phyloP scores from a whole-genome alignment of 1,140 invertebrate species.

The Grapholita molesta region DNA sequence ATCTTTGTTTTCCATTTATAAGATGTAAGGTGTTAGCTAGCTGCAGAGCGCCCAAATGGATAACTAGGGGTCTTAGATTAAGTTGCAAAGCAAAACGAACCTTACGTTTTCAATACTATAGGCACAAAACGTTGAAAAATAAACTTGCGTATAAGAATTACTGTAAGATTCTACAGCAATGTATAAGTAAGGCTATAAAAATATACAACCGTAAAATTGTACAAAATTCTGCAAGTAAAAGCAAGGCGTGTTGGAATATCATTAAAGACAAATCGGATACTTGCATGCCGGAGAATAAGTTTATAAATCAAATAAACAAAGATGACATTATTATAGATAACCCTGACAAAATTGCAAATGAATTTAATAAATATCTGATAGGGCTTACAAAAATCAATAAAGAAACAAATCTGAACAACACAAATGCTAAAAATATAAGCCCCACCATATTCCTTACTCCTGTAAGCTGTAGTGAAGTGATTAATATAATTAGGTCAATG shows the following conservation, averaged over 20 bases:
- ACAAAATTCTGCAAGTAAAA: too few species aligned
- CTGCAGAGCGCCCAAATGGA: neutral
- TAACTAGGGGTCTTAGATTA: neutral
- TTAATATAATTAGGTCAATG: neutral
- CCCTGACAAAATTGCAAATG: neutral
- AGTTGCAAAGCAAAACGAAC: neutral
- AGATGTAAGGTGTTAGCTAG: neutral
- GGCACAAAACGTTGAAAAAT: neutral
- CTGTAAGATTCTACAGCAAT: too few species aligned
- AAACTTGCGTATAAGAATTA: neutral
- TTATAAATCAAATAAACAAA: too few species aligned
- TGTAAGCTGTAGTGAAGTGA: neutral
- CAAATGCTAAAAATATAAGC: neutral
- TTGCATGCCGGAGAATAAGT: too few species aligned
- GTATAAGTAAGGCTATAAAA: too few species aligned
- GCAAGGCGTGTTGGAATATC: too few species aligned
- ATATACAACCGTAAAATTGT: too few species aligned
- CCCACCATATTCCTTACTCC: neutral
- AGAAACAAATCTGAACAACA: neutral
- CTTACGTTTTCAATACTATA: conserved; percentile 8
- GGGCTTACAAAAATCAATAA: neutral
- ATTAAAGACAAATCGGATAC: too few species aligned
- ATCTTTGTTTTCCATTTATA: conserved; percentile 9
- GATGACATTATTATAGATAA: neutral
- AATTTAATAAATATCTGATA: conserved; percentile 17